phyloP scores from a whole-genome alignment of 2,888 invertebrate genomes.

The Acanthosepion esculentum region DNA sequence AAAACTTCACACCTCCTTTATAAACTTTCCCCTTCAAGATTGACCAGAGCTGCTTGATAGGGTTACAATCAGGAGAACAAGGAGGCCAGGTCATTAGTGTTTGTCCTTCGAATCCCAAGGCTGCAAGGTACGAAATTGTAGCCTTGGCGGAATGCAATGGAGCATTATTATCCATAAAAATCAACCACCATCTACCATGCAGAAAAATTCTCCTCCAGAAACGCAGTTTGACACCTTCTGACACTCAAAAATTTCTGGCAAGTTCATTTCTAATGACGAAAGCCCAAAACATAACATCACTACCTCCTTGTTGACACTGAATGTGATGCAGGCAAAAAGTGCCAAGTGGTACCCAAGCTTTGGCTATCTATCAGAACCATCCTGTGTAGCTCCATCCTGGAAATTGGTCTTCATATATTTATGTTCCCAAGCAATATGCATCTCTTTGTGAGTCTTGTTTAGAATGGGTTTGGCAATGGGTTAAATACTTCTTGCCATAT shows the following conservation, averaged over 20 bases:
- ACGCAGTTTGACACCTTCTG: no score
- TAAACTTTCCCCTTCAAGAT: neutral
- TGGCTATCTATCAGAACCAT: neutral
- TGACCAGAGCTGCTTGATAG: neutral
- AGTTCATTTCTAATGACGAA: neutral
- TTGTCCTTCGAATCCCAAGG: neutral
- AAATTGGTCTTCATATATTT: neutral
- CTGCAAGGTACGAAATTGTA: neutral
- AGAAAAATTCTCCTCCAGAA: neutral
- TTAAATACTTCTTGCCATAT: no score
- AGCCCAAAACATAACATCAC: neutral
- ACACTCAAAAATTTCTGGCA: no score
- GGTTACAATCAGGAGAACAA: neutral
- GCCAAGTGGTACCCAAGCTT: neutral
- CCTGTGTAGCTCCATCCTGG: neutral
- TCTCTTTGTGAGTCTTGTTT: neutral
- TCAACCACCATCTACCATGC: neutral
- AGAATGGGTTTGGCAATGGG: neutral
- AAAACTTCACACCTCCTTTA: neutral
- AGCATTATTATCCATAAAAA: conserved; percentile 1
- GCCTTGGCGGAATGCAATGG: neutral
- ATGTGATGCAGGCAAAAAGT: neutral
- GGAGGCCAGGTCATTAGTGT: neutral
- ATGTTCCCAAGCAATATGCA: neutral
- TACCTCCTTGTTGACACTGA: no score